These are phyloP conservation scores for Smittia aterrima DNA, from an alignment of 2,888 invertebrate genomes.

Conservation along the genomic window DNA sequence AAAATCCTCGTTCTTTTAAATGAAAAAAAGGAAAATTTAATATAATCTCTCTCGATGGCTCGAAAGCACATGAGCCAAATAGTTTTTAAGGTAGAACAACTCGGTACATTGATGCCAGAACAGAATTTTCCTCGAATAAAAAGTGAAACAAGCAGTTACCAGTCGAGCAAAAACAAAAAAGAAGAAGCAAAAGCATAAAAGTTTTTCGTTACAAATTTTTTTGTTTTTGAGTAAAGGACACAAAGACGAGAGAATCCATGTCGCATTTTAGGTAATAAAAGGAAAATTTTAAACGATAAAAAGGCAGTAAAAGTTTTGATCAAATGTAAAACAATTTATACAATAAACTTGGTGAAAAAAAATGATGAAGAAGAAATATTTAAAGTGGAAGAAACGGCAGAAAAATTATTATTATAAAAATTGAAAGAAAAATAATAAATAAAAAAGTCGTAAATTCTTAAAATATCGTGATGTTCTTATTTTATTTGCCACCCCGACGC, in stretches of 20 bases:
- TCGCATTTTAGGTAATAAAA: not conserved
- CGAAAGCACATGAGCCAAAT: not conserved
- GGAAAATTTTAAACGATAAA: not conserved
- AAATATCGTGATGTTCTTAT: not conserved
- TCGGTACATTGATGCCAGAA: not conserved
- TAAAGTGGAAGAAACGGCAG: slow-evolving; percentile 20
- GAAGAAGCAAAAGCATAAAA: not conserved
- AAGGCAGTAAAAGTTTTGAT: slow-evolving; percentile 33
- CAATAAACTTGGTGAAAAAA: slow-evolving; percentile 31
- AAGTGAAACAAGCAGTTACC: not conserved
- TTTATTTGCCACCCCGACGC: not conserved
- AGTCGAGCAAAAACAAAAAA: too few species aligned
- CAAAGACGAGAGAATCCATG: not conserved
- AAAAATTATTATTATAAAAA: slow-evolving; percentile 39
- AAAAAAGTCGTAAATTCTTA: slow-evolving; percentile 39
- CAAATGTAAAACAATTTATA: slow-evolving; percentile 40
- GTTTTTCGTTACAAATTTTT: not conserved
- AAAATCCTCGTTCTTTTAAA: not conserved
- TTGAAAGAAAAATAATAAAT: slow-evolving; percentile 40
- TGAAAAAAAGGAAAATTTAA: not conserved
- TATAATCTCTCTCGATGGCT: too few species aligned
- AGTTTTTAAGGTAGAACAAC: not conserved
- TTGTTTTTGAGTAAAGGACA: not conserved
- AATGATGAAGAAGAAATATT: slow-evolving; percentile 37
- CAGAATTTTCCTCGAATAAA: not conserved